Evolutionary conservation across 2,888 invertebrate species (phyloP), one percentile per base, ranked within the genome.

Genomic region (Ischnus inquisitorius): DNA sequence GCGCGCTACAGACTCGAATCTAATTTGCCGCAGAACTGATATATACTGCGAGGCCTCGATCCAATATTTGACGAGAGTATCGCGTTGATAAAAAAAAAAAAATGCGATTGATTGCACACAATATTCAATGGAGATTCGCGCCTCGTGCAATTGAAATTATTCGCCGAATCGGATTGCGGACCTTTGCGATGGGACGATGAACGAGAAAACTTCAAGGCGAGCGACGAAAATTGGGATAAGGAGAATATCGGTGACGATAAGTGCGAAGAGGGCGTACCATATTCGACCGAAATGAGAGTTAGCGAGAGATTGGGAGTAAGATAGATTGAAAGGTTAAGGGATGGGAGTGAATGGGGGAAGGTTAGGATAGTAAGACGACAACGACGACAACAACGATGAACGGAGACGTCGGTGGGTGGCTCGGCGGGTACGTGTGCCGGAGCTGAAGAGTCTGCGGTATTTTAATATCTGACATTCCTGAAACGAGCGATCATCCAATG

Each of bases 391-490:
- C 39, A 83, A 85, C 69, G 84, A 77, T 82, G 86, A 78, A 79
- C 68, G 51, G 57, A 34, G 79, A 81, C 39, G 77, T 72, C 54
- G 76, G 79, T 79, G 75, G 76, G 79, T 79, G 75, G 43, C 77
- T 80, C 75, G 83, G 84, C 86, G 85, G 34, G 88, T 88, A 87
- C 88, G 88, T 76, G 69, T n/a, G 60, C 81, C 60, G 84, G 86
- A 85, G 87, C 88, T 89, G 79, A 88, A 90, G 92, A 90, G 91
- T 90, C 92, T 91, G 89, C 89, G 93, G 93, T 92, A 93, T 93
- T 93, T 93, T 93, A 93, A 93, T 93, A 93, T 93, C 93, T 91
- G 89, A 88, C 93, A 93, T 93, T 93, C 93, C 91, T 90, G 88
- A 88, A 92, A 91, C 90, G 91, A 90, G 89, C 91, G 91, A 91